Evolutionary conservation across 2,888 invertebrate genomes (phyloP).

Genomic region (Parnassius smintheus): DNA sequence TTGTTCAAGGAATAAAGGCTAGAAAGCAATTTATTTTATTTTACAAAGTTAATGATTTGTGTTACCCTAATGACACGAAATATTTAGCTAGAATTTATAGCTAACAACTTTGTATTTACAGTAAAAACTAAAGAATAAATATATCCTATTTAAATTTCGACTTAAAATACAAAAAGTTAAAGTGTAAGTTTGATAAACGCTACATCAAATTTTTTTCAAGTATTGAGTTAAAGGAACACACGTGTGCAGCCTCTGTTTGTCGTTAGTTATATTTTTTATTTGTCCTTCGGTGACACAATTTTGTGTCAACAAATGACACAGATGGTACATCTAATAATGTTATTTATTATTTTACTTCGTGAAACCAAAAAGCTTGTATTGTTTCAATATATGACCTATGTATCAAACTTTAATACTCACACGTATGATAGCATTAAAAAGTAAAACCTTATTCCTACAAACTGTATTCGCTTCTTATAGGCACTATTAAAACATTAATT

Average conservation of each 20-base stretch:
- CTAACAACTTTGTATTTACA: slow-evolving; percentile 42
- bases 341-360: slow-evolving; percentile 39
- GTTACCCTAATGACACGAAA: slow-evolving; percentile 58
- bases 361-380: background rate
- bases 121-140: slow-evolving; percentile 25
- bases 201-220: slow-evolving; percentile 35
- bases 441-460: slow-evolving; percentile 12
- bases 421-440: background rate
- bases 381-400: too few relatives aligned
- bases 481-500: slow-evolving; percentile 18
- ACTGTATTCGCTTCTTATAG: slow-evolving; percentile 9
- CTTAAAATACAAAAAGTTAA: background rate
- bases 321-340: slow-evolving; percentile 49
- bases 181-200: background rate
- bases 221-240: slow-evolving; percentile 59
- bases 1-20: slow-evolving; percentile 30
- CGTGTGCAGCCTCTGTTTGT: slow-evolving; percentile 62
- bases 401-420: too few relatives aligned
- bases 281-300: slow-evolving; percentile 53
- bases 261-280: slow-evolving; percentile 65
- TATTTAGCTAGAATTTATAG: slow-evolving; percentile 59
- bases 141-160: slow-evolving; percentile 12
- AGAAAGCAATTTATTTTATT: slow-evolving; percentile 24
- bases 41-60: slow-evolving; percentile 27
- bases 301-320: slow-evolving; percentile 72